Conservation (phyloP, 2,113 vertebrate species). For the Panthera leo region DNA sequence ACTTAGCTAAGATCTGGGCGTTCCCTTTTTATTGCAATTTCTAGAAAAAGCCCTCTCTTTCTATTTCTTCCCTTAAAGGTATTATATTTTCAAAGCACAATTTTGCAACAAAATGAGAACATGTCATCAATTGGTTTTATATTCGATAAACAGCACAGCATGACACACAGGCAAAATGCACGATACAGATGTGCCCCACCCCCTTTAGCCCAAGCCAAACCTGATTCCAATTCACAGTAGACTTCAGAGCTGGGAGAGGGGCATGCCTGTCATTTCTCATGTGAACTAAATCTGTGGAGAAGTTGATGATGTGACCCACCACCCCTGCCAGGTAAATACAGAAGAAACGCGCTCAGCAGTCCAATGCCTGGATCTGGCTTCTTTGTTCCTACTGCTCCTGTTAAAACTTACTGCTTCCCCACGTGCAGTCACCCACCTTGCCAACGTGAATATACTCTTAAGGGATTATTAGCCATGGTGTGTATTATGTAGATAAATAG, state of each 20-base stretch:
- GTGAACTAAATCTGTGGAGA: background rate
- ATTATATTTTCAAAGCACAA: background rate
- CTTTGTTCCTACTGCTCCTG: background rate
- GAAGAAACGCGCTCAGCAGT: background rate
- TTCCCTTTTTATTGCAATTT: background rate
- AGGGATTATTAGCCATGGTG: too few relatives aligned
- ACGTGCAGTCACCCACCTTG: background rate
- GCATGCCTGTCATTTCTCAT: background rate
- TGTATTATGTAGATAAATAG: background rate
- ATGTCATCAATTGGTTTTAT: background rate
- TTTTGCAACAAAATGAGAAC: constrained; percentile 10
- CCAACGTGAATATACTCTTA: background rate
- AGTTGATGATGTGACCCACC: background rate
- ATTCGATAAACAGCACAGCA: background rate
- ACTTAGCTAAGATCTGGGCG: background rate
- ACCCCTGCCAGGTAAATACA: background rate
- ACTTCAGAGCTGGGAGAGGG: background rate
- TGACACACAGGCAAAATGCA: background rate
- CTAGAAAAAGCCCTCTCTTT: background rate
- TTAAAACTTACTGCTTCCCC: background rate
- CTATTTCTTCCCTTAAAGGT: background rate
- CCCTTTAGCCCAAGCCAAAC: background rate
- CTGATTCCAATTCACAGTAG: background rate
- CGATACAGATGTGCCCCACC: too few relatives aligned
- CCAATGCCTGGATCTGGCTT: background rate